Conservation (phyloP, 2,113 vertebrate species). For the Sturnus vulgaris region DNA sequence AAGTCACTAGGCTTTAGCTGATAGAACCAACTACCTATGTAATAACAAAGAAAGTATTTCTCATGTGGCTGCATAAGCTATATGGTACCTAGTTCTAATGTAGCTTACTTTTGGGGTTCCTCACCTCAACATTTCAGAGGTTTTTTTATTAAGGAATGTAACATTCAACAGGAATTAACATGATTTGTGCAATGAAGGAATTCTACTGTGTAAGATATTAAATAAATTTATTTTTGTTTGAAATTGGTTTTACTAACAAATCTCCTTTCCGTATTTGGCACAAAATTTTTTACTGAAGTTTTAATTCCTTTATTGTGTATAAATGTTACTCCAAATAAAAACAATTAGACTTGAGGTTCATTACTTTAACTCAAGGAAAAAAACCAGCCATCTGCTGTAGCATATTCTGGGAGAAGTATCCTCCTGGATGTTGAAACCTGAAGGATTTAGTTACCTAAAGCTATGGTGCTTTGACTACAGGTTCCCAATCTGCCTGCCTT, state of each 20-base stretch:
- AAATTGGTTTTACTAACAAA: constrained; percentile 29
- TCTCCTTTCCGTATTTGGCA: background rate
- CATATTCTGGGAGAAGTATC: background rate
- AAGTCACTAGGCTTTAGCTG: constrained; percentile 65
- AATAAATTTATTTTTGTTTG: constrained; percentile 77
- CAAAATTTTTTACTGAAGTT: background rate
- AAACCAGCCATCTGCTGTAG: rapidly evolving
- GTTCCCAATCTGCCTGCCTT: background rate
- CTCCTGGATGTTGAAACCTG: background rate
- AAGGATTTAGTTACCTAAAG: background rate
- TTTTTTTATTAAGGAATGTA: constrained; percentile 16
- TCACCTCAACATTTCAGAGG: background rate
- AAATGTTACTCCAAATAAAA: background rate
- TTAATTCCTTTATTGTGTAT: background rate
- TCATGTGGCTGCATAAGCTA: constrained; percentile 55
- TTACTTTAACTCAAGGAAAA: background rate
- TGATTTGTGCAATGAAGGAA: constrained; percentile 53
- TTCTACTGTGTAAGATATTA: constrained; percentile 38
- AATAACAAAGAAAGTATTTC: constrained; percentile 71
- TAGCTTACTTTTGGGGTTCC: constrained; percentile 30
- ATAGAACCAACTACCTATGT: constrained; percentile 79
- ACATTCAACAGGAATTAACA: background rate
- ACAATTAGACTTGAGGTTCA: background rate
- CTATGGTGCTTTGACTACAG: background rate
- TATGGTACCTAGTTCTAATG: background rate